Evolutionary conservation across 2,113 vertebrate genomes (phyloP).

Genomic region (Asarcornis scutulata): DNA sequence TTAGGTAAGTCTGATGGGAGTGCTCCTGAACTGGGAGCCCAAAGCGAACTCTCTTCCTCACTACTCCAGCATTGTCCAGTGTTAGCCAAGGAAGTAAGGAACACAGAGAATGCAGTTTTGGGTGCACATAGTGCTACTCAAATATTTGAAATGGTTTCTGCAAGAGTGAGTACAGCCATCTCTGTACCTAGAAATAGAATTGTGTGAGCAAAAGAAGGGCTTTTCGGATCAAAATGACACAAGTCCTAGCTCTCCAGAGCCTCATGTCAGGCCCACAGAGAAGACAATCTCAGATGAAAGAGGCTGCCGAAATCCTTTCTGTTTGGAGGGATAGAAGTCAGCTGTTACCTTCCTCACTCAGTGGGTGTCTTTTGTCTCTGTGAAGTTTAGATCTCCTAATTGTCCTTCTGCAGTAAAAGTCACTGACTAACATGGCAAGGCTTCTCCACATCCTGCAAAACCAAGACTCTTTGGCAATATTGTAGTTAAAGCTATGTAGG

Average conservation of each 20-base stretch:
- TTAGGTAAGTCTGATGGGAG: constrained; percentile 80
- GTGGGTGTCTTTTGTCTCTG: not conserved
- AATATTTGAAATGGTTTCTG: not conserved
- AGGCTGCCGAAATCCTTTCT: not conserved
- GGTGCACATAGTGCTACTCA: not conserved
- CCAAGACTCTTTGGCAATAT: fast-evolving
- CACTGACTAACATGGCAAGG: fast-evolving
- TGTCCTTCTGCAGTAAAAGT: not conserved
- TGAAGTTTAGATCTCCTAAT: not conserved
- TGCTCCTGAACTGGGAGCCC: not conserved
- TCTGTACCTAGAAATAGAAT: not conserved
- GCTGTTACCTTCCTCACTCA: not conserved
- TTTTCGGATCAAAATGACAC: not conserved
- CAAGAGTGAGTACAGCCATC: not conserved
- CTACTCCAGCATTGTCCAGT: not conserved
- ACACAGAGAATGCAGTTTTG: not conserved
- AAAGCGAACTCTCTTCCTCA: not conserved
- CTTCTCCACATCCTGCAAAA: not conserved
- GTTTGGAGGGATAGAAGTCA: not conserved
- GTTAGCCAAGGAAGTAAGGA: not conserved
- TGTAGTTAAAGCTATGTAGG: not conserved
- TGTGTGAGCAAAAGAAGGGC: not conserved
- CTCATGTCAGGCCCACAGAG: not conserved
- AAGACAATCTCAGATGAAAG: not conserved
- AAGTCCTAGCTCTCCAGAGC: not conserved